phyloP scores from a whole-genome alignment of 1,140 invertebrate genomes.

The Ceratoteleas bidentatus region DNA sequence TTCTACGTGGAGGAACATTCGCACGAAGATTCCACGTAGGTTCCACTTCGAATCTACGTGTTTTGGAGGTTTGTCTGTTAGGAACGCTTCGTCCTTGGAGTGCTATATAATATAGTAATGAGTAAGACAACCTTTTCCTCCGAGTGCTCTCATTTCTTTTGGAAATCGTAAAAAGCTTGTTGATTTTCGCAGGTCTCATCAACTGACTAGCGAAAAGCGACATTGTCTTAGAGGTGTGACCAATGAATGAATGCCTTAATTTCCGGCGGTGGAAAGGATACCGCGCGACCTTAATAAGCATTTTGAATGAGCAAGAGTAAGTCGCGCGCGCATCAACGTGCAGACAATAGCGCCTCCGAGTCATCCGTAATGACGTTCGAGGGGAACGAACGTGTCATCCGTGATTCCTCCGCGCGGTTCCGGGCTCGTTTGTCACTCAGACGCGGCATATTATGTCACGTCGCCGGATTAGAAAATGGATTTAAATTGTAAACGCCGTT shows the following conservation, averaged over 20 bases:
- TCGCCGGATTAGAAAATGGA: slow-evolving; percentile 39
- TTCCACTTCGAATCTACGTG: no score
- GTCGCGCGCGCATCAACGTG: slow-evolving; percentile 42
- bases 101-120: no score
- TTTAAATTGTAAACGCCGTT: slow-evolving; percentile 42
- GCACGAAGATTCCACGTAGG: no score
- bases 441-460: slow-evolving; percentile 9
- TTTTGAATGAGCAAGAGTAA: slow-evolving; percentile 31
- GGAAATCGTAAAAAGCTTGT: no score
- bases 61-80: no score
- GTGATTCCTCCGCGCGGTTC: slow-evolving; percentile 59
- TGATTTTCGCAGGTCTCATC: no score
- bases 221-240: slow-evolving; percentile 41
- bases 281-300: slow-evolving; percentile 58
- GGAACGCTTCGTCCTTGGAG: no score
- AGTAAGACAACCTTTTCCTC: no score
- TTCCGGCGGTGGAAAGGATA: slow-evolving; percentile 57
- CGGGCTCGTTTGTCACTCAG: slow-evolving; percentile 50
- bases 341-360: slow-evolving; percentile 56
- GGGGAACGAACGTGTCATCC: slow-evolving; percentile 61
- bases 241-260: slow-evolving; percentile 54
- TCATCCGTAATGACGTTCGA: slow-evolving; percentile 49
- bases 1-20: no score
- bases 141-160: no score
- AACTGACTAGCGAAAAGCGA: slow-evolving; percentile 26